These are phyloP conservation scores for Clarias pachynema DNA, from an alignment of 2,797 vertebrate species.

Conservation along the genomic window DNA sequence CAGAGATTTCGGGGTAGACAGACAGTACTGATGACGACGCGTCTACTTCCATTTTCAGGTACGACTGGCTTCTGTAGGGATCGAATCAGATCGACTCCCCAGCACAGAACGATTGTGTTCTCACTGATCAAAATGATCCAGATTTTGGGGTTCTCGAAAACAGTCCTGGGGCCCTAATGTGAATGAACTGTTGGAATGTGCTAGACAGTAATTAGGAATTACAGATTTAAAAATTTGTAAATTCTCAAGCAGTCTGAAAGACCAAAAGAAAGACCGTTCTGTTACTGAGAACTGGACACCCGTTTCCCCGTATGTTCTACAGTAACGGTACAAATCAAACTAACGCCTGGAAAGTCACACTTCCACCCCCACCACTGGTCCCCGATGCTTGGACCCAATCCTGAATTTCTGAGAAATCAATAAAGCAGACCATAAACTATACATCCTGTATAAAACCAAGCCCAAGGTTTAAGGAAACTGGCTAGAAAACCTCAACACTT, in stretches of 20 bases:
- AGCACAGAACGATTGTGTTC: too few species aligned
- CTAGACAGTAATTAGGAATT: background rate
- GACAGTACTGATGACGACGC: too few species aligned
- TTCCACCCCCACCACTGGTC: constrained; percentile 4
- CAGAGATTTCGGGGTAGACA: too few species aligned
- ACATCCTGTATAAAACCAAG: background rate
- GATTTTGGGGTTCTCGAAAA: too few species aligned
- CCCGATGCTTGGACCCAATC: background rate
- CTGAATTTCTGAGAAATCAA: background rate
- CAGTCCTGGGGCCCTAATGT: too few species aligned
- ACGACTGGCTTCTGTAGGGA: too few species aligned
- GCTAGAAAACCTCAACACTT: constrained; percentile 22
- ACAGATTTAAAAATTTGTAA: background rate
- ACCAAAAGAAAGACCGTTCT: background rate
- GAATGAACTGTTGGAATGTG: too few species aligned
- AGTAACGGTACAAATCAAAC: background rate
- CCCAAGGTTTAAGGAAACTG: background rate
- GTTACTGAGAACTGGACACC: too few species aligned
- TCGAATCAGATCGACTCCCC: too few species aligned
- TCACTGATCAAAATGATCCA: too few species aligned
- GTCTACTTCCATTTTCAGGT: too few species aligned
- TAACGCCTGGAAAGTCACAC: background rate
- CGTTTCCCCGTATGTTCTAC: background rate
- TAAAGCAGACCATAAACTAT: constrained; percentile 6
- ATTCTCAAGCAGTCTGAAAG: background rate